Base-by-base conservation (phyloP, 2,888 invertebrate genomes). In the Drosophila cyrtoloma region DNA sequence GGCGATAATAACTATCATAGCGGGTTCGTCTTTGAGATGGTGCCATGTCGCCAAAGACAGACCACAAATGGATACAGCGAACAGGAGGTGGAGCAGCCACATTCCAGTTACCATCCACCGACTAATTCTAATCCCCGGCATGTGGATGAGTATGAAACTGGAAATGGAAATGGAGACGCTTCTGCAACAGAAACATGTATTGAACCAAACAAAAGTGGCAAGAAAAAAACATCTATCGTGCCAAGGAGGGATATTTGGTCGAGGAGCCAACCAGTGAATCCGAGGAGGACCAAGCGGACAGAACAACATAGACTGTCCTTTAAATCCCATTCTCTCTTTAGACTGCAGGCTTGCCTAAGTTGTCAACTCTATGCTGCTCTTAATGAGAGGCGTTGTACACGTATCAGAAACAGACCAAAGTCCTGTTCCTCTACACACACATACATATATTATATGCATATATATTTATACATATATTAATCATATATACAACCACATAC, bases 221-320 rank as follows among this genome's bases (percentile, higher is more conserved):
- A 26, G 55, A 55, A 67, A 55, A 72, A 14, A 51, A 74, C 65
- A 64, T 85, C 19, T 91, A 92, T 72, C 78, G 82, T 44, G 56
- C 90, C n/a, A 77, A 82, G 37, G 74, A 89, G 35, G 89, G 86
- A 5, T 93, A 93, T 60, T 63, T 86, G 39, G 92, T 92, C 0
- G 92, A 93, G 73, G 92, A 93, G 60, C 92, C 93, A 3, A 72
- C 88, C 32, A 77, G 80, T 35, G 84, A 86, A 35, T 89, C 84
- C 9, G 89, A 90, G 16, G 71, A 74, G 1, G 89, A 66, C 16
- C 55, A 63, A 19, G 60, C 63, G 19, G 30, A 9, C 14, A 30
- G 26, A 14, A 30, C 61, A 22, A 26, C 35, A 26, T 67, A 66
- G 28, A 26, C 33, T 62, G 22, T 58, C 30, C 22, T 30, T 30